These are phyloP conservation scores for Sminthurinus signatus DNA, from an alignment of 1,140 invertebrate species.

Conservation along the genomic window DNA sequence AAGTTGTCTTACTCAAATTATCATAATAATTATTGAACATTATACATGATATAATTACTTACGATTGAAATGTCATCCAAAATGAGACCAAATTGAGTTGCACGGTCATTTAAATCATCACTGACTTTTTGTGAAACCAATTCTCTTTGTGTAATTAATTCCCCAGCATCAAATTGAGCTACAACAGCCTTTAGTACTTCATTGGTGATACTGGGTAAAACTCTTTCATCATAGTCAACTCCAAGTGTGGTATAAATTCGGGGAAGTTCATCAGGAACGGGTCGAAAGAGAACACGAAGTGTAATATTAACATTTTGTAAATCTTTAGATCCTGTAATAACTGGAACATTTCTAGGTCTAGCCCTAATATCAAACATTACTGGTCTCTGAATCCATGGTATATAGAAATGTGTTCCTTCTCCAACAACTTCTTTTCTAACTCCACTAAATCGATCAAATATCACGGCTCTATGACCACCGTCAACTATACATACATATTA, in stretches of 20 bases:
- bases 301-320: conserved; percentile 99
- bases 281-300: conserved; percentile 92
- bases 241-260: conserved; percentile 95
- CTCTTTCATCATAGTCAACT: conserved; percentile 96
- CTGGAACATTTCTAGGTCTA: conserved; percentile 91
- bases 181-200: conserved; percentile 99
- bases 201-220: conserved; percentile 96
- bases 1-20: too few species aligned
- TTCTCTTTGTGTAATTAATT: conserved; percentile 98
- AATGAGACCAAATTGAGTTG: conserved; percentile 91
- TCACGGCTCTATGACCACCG: conserved; percentile 96
- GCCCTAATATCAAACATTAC: conserved; percentile 97
- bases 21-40: conserved; percentile 27
- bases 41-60: conserved; percentile 45
- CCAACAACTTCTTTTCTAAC: conserved; percentile 87
- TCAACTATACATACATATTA: conserved; percentile 92
- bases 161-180: conserved; percentile 98
- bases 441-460: conserved; percentile 96
- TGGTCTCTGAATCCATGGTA: conserved; percentile 97
- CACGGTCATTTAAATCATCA: conserved; percentile 87
- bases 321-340: conserved; percentile 98
- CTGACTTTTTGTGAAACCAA: conserved; percentile 92
- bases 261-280: conserved; percentile 76
- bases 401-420: conserved; percentile 98
- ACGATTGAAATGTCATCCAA: conserved; percentile 98